Evolutionary conservation across 2,797 vertebrate species (phyloP).

Genomic region (Amazona finschi): DNA sequence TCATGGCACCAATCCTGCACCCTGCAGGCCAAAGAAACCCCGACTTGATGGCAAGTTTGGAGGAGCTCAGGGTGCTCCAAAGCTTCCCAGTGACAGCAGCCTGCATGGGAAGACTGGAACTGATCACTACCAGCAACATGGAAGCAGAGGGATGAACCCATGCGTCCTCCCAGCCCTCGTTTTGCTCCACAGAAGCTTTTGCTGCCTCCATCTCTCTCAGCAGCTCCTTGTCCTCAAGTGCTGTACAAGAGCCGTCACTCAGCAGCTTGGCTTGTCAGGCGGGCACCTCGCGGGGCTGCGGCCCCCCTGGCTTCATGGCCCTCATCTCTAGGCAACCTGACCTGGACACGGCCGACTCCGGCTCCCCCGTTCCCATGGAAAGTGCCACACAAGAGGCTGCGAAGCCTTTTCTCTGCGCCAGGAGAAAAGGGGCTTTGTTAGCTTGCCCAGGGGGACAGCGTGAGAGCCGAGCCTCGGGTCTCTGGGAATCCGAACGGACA

Average conservation of each 20-base stretch:
- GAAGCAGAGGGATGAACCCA: not conserved
- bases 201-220: constrained; percentile 18
- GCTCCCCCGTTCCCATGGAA: constrained; percentile 91
- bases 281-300: constrained; percentile 17
- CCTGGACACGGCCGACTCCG: constrained; percentile 78
- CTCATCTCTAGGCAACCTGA: constrained; percentile 88
- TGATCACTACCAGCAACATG: not conserved
- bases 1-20: not conserved
- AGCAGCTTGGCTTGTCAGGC: constrained; percentile 53
- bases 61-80: not conserved
- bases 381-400: constrained; percentile 83
- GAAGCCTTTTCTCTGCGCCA: constrained; percentile 85
- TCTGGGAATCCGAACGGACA: constrained; percentile 88
- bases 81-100: not conserved
- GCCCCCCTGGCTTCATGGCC: constrained; percentile 58
- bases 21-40: accelerated
- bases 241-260: constrained; percentile 67
- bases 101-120: not conserved
- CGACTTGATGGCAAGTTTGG: not conserved
- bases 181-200: not conserved
- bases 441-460: constrained; percentile 88
- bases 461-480: constrained; percentile 80
- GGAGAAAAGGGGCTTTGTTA: constrained; percentile 98
- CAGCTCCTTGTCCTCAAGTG: constrained; percentile 60
- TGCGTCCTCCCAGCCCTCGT: not conserved